Percentiles rank a stretch among this genome's conserved stretches.
Conservation (phyloP, 2,888 invertebrate species). For the Drosophila subquinaria region DNA sequence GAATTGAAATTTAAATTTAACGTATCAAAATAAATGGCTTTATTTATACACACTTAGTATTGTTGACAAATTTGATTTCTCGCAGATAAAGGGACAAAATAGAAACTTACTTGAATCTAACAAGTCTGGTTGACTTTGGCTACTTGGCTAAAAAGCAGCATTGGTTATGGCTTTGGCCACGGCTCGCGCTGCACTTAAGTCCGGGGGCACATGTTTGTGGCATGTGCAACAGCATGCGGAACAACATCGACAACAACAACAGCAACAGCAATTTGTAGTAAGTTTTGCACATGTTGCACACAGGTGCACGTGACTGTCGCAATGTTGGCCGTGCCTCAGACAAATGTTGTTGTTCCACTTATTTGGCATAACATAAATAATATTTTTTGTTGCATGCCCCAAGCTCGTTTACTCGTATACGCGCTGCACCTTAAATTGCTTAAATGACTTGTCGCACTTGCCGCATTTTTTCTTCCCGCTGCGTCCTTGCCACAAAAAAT, state of each 20-base stretch:
- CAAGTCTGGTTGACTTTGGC: too few relatives aligned
- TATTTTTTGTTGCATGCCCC: constrained; percentile 40
- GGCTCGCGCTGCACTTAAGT: constrained; percentile 17
- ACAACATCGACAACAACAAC: neutral
- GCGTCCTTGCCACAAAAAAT: constrained; percentile 3
- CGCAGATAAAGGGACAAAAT: too few relatives aligned
- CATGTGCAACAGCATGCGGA: constrained; percentile 44
- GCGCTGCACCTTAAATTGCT: constrained; percentile 59
- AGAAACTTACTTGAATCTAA: too few relatives aligned
- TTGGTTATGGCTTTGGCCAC: neutral
- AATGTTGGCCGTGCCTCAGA: constrained; percentile 12
- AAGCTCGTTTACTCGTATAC: constrained; percentile 3
- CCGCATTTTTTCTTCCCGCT: constrained; percentile 21
- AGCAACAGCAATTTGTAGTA: constrained; percentile 40
- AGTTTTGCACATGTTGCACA: constrained; percentile 61
- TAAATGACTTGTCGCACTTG: constrained; percentile 65
- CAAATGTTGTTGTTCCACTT: constrained; percentile 51
- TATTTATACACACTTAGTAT: too few relatives aligned
- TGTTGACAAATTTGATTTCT: too few relatives aligned
- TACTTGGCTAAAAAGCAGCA: constrained; percentile 10
- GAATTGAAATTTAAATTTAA: too few relatives aligned
- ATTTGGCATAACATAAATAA: constrained; percentile 61
- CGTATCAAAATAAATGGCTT: too few relatives aligned
- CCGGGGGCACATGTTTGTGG: constrained; percentile 41
- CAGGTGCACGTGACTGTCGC: constrained; percentile 57